A percentile compares a stretch with the other conserved stretches of the same genome.
Conservation (phyloP, 2,113 vertebrate species). For the Eretmochelys imbricata region DNA sequence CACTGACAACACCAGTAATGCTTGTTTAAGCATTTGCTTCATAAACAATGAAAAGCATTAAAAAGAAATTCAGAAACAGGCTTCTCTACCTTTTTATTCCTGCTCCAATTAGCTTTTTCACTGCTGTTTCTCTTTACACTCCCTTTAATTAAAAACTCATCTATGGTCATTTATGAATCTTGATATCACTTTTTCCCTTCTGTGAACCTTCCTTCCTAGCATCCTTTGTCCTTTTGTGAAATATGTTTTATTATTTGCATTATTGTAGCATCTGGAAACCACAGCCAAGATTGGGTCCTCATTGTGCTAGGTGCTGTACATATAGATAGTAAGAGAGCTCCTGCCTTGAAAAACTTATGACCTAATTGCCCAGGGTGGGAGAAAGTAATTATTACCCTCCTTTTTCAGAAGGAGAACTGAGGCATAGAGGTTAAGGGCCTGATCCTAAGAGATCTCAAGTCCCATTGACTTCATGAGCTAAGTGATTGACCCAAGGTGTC, state of each 20-base stretch:
- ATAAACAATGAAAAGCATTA: constrained; percentile 62
- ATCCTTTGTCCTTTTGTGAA: neutral
- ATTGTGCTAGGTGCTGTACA: neutral
- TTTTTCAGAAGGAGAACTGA: neutral
- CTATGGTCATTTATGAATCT: neutral
- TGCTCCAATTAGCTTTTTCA: constrained; percentile 39
- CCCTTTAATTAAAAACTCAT: constrained; percentile 14
- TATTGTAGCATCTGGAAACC: neutral
- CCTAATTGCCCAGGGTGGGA: rapidly evolving
- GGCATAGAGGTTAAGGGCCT: neutral
- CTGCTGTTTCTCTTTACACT: constrained; percentile 3
- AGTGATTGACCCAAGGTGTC: rapidly evolving
- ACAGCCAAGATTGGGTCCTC: neutral
- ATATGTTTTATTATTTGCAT: neutral
- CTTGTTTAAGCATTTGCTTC: constrained; percentile 72
- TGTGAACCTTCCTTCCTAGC: neutral
- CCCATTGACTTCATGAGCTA: neutral
- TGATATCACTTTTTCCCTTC: neutral
- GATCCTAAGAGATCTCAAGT: neutral
- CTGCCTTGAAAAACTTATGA: rapidly evolving
- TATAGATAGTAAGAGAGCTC: neutral
- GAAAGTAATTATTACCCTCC: neutral
- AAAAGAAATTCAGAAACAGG: constrained; percentile 48
- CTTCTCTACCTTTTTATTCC: constrained; percentile 14
- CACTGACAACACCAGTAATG: constrained; percentile 66